Conservation (phyloP, 1,140 invertebrate species). For the Atta cephalotes region DNA sequence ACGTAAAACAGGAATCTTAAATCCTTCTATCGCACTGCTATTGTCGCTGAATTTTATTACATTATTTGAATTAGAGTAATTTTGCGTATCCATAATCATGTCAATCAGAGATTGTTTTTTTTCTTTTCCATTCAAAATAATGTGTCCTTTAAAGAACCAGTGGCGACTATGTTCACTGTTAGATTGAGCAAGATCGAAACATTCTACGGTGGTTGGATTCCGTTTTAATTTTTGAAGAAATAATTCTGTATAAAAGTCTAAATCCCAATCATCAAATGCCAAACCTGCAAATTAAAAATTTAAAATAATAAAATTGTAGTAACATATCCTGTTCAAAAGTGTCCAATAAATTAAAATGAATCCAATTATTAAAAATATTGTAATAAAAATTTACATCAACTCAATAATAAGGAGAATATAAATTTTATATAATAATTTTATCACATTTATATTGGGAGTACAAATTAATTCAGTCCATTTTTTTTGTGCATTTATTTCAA, state of each 20-base stretch:
- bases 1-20: constrained; percentile 88
- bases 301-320: no score
- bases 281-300: constrained; percentile 87
- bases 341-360: no score
- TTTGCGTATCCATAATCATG: constrained; percentile 97
- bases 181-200: constrained; percentile 99
- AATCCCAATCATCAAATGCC: constrained; percentile 95
- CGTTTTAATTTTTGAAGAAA: constrained; percentile 93
- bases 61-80: constrained; percentile 95
- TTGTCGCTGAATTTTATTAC: constrained; percentile 99
- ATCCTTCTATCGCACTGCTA: constrained; percentile 97
- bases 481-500: no score
- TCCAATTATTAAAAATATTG: constrained; percentile 43
- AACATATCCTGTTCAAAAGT: no score
- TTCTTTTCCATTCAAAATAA: constrained; percentile 94
- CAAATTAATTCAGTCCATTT: no score
- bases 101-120: constrained; percentile 94
- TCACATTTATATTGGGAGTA: no score
- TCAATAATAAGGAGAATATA: background rate
- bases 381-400: constrained; percentile 14
- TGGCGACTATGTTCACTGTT: constrained; percentile 98
- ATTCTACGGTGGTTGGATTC: constrained; percentile 98
- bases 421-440: background rate
- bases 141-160: constrained; percentile 97
- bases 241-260: constrained; percentile 94